phyloP scores from a whole-genome alignment of 1,140 invertebrate genomes.

The Formica selysi region DNA sequence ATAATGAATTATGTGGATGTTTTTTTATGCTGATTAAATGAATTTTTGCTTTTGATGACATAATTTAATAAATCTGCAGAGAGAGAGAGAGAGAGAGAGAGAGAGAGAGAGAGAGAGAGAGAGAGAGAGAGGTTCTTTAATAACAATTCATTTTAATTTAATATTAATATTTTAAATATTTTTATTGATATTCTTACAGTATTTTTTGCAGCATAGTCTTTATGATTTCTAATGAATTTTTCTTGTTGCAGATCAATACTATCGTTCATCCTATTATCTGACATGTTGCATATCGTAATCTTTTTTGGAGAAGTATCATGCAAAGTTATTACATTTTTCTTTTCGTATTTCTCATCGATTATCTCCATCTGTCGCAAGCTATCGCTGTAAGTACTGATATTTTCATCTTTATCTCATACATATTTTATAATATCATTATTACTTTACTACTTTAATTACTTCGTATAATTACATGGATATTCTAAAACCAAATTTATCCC shows the following conservation, averaged over 20 bases:
- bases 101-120: no score
- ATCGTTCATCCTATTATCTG: conserved; percentile 22
- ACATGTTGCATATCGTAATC: neutral
- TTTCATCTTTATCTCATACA: neutral
- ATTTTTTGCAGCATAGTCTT: conserved; percentile 16
- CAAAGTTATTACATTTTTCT: conserved; percentile 29
- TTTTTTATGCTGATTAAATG: neutral
- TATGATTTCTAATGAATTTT: neutral
- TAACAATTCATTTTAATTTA: no score
- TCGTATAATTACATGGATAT: no score
- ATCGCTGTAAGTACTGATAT: conserved; percentile 28
- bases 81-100: no score
- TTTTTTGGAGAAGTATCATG: conserved; percentile 28
- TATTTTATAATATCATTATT: neutral
- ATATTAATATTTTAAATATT: neutral
- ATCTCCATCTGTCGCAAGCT: conserved; percentile 25
- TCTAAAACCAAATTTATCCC: no score
- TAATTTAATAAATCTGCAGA: neutral
- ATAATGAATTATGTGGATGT: neutral
- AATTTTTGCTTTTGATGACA: neutral
- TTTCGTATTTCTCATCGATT: conserved; percentile 43
- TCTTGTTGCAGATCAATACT: conserved; percentile 13
- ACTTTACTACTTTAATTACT: no score
- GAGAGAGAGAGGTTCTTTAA: no score
- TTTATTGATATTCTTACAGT: conserved; percentile 2